phyloP scores from a whole-genome alignment of 2,113 vertebrate species.

The Perca fluviatilis region DNA sequence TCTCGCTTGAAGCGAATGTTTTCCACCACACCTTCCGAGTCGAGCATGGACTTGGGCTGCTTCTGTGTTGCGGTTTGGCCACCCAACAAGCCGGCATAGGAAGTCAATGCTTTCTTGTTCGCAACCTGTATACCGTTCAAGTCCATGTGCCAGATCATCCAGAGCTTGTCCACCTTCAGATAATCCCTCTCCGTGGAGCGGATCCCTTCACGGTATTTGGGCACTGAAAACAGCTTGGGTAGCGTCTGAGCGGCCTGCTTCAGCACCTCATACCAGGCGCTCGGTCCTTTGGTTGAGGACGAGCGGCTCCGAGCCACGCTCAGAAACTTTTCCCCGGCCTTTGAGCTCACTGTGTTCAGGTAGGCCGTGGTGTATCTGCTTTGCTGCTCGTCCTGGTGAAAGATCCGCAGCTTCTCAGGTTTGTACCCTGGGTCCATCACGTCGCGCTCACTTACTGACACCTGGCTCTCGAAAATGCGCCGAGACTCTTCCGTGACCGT shows the following conservation, averaged over 20 bases:
- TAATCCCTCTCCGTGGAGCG: not conserved
- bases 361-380: rapidly evolving
- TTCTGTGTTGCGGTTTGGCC: no score
- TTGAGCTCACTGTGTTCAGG: not conserved
- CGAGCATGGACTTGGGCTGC: no score
- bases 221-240: slow-evolving; percentile 6
- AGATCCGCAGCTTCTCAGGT: not conserved
- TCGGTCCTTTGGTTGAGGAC: rapidly evolving
- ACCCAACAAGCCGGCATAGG: no score
- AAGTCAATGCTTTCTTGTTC: no score
- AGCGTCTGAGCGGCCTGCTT: not conserved
- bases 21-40: not conserved
- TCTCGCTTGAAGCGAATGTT: not conserved
- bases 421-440: not conserved
- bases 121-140: not conserved
- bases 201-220: not conserved
- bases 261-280: not conserved
- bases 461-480: not conserved
- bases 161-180: not conserved
- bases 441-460: not conserved
- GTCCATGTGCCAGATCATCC: slow-evolving; percentile 21
- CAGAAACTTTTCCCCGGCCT: not conserved
- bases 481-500: not conserved
- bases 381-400: slow-evolving; percentile 11
- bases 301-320: rapidly evolving